phyloP scores from a whole-genome alignment of 2,888 invertebrate species.

The Rhagonycha fulva region DNA sequence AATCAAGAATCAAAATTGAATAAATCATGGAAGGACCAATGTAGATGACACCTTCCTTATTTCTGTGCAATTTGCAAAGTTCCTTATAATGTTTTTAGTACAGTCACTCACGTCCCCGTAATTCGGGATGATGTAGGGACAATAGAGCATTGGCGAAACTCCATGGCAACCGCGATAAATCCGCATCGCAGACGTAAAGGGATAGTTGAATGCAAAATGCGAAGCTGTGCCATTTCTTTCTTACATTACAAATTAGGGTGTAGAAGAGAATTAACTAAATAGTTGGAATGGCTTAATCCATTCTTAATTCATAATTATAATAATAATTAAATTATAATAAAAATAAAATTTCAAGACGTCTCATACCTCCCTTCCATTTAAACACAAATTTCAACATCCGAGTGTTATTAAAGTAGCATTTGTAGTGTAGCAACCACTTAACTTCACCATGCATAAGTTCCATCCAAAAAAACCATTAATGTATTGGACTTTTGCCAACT shows the following conservation, averaged over 20 bases:
- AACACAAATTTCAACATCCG: background rate
- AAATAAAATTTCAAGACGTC: background rate
- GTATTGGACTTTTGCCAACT: conserved; percentile 18
- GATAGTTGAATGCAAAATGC: conserved; percentile 30
- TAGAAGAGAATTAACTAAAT: conserved; percentile 20
- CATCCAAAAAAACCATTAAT: background rate
- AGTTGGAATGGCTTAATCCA: conserved; percentile 11
- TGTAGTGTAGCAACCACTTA: conserved; percentile 6
- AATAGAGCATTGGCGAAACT: conserved; percentile 40
- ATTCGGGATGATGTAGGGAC: conserved; percentile 45
- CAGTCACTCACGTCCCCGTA: conserved; percentile 37
- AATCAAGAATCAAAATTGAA: background rate
- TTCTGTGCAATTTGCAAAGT: background rate
- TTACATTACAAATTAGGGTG: conserved; percentile 17
- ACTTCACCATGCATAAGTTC: background rate
- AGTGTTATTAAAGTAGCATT: background rate
- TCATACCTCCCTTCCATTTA: background rate
- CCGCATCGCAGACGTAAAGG: conserved; percentile 36
- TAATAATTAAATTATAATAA: no score
- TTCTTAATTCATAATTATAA: background rate
- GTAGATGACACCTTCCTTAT: background rate
- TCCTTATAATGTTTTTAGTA: background rate
- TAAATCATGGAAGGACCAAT: background rate
- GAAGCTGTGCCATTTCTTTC: conserved; percentile 8
- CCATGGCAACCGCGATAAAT: conserved; percentile 47